Evolutionary conservation across 1,140 invertebrate genomes (phyloP), one percentile per base, ranked within the genome.

Genomic region (Glossosoma conforme): DNA sequence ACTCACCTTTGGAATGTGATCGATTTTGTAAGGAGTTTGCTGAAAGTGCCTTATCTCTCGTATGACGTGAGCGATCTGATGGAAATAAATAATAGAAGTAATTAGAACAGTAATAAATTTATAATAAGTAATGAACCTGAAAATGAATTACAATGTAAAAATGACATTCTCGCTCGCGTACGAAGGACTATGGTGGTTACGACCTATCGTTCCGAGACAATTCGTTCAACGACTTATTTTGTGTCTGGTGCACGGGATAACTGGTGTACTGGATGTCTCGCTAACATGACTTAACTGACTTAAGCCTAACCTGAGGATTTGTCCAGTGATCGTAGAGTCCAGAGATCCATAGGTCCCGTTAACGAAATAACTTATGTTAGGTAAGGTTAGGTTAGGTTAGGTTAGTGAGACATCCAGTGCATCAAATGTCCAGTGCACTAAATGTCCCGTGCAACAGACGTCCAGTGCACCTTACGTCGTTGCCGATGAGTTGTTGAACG

Each of bases 21-120:
- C 87, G 50, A 95, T 94, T 70, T 91, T 93, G 66, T 95, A 96
- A 1, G 89, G 86, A 3, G 89, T 93, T 68, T 94, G 89, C 65
- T 96, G 93, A 67, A 91, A 94, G 58, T 92, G 87, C 32, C 89
- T 78, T 54, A 95, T 93, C 73, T 96, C 93, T 46, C 91, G 76
- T 54, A 96, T 95, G 1, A 95, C 91, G 64, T 95, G 91, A 21
- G 92, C 91, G 65, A 95, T 89, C 91, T 94, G 68, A 19, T 80
- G 79, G 49, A 40, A 61, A 46, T 44, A 50, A 14, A 58, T 8
- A 45, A 41, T 41, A 22, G 2, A 41, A 22, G 13, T 41, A 5
- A n/a, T 22, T 24, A 41, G 25, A 24, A 42, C 25, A 8, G 6
- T 8, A 28, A 28, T 28, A 6, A 8, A n/a, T 8, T n/a, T n/a